phyloP scores from a whole-genome alignment of 2,797 vertebrate genomes.

The Scolopax bukidnonensis region DNA sequence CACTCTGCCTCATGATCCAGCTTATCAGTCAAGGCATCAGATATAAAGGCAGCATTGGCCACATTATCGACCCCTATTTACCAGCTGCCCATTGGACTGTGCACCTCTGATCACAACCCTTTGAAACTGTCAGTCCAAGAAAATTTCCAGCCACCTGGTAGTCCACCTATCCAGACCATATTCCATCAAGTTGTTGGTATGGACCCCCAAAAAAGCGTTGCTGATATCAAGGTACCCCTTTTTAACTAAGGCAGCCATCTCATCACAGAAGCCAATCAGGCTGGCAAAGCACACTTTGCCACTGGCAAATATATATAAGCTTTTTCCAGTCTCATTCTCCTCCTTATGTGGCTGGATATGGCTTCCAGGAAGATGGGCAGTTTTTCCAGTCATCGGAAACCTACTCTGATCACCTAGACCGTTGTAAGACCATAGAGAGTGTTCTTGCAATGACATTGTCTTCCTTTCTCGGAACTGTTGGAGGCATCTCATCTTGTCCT shows the following conservation, averaged over 20 bases:
- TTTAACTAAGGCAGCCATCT: background rate
- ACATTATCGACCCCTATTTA: background rate
- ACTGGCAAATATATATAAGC: background rate
- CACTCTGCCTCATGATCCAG: background rate
- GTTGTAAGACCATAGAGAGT: background rate
- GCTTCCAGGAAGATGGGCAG: background rate
- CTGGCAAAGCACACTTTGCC: background rate
- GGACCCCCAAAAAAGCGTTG: background rate
- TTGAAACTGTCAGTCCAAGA: background rate
- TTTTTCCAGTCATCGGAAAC: background rate
- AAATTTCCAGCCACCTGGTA: background rate
- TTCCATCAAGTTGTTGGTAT: background rate
- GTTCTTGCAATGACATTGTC: background rate
- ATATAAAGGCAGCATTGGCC: background rate
- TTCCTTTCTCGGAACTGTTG: background rate
- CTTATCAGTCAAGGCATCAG: background rate
- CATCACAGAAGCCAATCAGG: background rate
- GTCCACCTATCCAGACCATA: background rate
- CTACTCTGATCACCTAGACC: background rate
- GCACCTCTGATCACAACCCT: background rate
- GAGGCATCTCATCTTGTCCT: background rate
- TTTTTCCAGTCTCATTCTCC: background rate
- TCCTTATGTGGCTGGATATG: background rate
- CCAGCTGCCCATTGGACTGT: background rate
- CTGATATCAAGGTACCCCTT: background rate